A percentile compares a stretch with the other conserved stretches of the same genome.
Conservation (phyloP, 1,140 invertebrate genomes). For the Ericerus pela region DNA sequence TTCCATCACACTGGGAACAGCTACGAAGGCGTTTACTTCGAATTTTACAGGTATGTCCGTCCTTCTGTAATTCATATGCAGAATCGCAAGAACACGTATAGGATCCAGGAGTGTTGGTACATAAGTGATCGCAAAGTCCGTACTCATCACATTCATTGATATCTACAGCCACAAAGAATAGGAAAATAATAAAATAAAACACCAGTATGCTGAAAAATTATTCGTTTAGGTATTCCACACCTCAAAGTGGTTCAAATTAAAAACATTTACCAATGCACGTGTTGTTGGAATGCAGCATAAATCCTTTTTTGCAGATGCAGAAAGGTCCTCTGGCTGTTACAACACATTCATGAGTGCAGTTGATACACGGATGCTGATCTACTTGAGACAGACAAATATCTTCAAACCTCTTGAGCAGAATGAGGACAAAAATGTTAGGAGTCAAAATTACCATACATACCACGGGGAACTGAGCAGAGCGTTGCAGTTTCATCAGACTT, state of each 20-base stretch:
- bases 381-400: neutral
- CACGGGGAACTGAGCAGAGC: too few relatives aligned
- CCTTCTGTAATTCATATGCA: constrained; percentile 48
- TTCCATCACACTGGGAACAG: too few relatives aligned
- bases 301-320: constrained; percentile 35
- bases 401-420: constrained; percentile 18
- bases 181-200: too few relatives aligned
- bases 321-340: constrained; percentile 32
- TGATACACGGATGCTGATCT: constrained; percentile 9
- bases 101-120: constrained; percentile 57
- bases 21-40: neutral
- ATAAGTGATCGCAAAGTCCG: constrained; percentile 69
- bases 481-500: constrained; percentile 53
- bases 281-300: constrained; percentile 18
- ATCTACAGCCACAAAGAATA: too few relatives aligned
- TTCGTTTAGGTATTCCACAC: too few relatives aligned
- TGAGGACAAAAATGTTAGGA: too few relatives aligned
- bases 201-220: too few relatives aligned
- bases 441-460: too few relatives aligned
- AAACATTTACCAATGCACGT: constrained; percentile 24
- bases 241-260: too few relatives aligned
- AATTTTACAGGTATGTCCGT: constrained; percentile 49
- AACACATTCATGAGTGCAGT: constrained; percentile 32
- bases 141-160: constrained; percentile 65
- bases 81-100: constrained; percentile 65